phyloP scores from a whole-genome alignment of 2,113 vertebrate genomes.

The Epinephelus moara region DNA sequence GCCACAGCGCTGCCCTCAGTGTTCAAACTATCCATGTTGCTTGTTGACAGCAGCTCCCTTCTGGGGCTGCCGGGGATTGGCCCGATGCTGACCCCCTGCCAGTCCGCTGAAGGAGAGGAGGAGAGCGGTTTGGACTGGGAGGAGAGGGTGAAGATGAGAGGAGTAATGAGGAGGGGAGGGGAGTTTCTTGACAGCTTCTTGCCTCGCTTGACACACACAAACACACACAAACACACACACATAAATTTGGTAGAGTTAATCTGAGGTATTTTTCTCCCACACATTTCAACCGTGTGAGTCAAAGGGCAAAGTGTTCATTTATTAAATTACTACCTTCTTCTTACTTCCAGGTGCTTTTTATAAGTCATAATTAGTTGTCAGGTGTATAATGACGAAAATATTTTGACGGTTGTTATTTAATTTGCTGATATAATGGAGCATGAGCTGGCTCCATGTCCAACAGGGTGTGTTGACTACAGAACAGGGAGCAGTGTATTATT shows the following conservation, averaged over 20 bases:
- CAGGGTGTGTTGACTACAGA: slow-evolving; percentile 59
- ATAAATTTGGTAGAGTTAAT: slow-evolving; percentile 24
- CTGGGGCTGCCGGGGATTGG: slow-evolving; percentile 59
- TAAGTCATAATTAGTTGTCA: slow-evolving; percentile 63
- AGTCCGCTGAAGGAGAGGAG: slow-evolving; percentile 56
- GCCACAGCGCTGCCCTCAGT: slow-evolving; percentile 65
- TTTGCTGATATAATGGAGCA: slow-evolving; percentile 55
- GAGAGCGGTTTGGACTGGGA: slow-evolving; percentile 47
- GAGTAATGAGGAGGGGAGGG: slow-evolving; percentile 58
- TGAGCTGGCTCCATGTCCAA: slow-evolving; percentile 51
- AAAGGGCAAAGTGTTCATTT: slow-evolving; percentile 60
- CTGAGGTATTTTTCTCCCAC: slow-evolving; percentile 48
- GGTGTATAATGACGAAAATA: slow-evolving; percentile 60
- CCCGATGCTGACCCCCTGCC: slow-evolving; percentile 76
- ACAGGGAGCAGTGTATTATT: slow-evolving; percentile 64
- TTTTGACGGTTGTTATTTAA: slow-evolving; percentile 65
- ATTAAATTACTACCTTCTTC: slow-evolving; percentile 65
- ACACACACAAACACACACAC: slow-evolving; percentile 4
- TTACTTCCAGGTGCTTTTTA: slow-evolving; percentile 49
- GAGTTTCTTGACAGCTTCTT: slow-evolving; percentile 58
- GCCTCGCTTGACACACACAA: slow-evolving; percentile 34
- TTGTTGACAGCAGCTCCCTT: slow-evolving; percentile 79
- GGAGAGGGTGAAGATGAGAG: slow-evolving; percentile 48
- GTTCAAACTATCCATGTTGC: slow-evolving; percentile 69
- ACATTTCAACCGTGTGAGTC: slow-evolving; percentile 61